phyloP scores from a whole-genome alignment of 2,797 vertebrate genomes.

The Pantherophis vulpinus region DNA sequence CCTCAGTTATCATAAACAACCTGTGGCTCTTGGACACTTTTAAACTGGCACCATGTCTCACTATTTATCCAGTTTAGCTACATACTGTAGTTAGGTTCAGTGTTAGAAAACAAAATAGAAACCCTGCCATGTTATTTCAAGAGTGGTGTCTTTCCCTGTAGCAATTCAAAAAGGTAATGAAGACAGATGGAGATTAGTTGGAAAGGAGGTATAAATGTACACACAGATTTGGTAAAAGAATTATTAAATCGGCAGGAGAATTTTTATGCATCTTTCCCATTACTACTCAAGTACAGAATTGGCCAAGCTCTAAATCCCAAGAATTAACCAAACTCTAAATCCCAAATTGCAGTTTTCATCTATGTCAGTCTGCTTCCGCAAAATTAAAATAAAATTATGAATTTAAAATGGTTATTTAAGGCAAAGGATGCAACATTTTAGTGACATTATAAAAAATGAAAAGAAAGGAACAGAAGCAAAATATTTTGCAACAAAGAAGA shows the following conservation, averaged over 20 bases:
- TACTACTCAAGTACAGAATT: background rate
- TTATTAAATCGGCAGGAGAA: background rate
- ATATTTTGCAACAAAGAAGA: background rate
- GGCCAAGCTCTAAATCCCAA: background rate
- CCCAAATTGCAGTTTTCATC: background rate
- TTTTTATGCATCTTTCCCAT: background rate
- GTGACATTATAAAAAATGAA: background rate
- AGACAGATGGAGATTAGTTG: background rate
- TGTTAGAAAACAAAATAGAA: background rate
- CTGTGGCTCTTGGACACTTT: background rate
- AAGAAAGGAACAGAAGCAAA: background rate
- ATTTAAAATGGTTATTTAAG: background rate
- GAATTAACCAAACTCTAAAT: background rate
- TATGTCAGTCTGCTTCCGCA: background rate
- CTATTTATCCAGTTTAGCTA: background rate
- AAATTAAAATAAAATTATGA: background rate
- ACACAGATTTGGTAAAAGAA: background rate
- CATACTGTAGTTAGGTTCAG: background rate
- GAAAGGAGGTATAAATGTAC: background rate
- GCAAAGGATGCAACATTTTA: background rate
- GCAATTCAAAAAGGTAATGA: background rate
- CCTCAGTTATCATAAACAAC: background rate
- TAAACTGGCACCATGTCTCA: background rate
- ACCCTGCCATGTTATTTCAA: background rate
- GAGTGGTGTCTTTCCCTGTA: background rate